Evolutionary conservation across 2,888 invertebrate genomes (phyloP), one percentile per base, ranked within the genome.

Genomic region (Drosophila demipolita): DNA sequence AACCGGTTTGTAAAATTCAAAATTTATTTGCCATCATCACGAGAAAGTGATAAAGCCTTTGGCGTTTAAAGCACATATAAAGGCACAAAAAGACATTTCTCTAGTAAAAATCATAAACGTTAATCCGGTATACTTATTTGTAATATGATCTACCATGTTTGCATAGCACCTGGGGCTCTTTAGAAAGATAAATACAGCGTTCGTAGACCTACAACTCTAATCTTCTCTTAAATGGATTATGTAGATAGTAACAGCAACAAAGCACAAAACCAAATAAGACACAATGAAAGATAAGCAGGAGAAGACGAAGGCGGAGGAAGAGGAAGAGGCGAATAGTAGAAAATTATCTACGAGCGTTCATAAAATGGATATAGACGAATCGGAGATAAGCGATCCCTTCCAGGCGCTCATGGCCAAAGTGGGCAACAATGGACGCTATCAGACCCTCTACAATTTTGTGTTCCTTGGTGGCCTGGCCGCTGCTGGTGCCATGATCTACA

Each of bases 371-470:
- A 9, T 80, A 0, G 84, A 87, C 26, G 78, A 80, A 35, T 82
- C 89, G 32, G 91, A 90, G 63, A 66, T 66, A 20, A 90, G 89
- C 49, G 93, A 94, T 86, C 93, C 93, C 29, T 95, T 95, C 82
- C 94, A 94, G 80, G 91, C 93, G 42, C 89, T 95, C 5, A 93
- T 95, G 90, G 93, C 93, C 59, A 91, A 93, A 70, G 94, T 94
- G 0, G 95, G 95, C 33, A 93, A 94, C 75, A 92, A 93, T 80
- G 95, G 95, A 0, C 91, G 91, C 57, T 95, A 94, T 80, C 95
- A 95, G 86, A 91, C 89, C 26, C 87, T 92, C 45, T 94, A 94
- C 76, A 94, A 94, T 78, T 81, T 92, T 32, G 82, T 94, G 0
- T 94, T 94, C 78, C 93, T 95, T 57, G 93, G 93, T 48, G 90